Evolutionary conservation across 1,140 invertebrate species (phyloP).

Genomic region (Cataglyphis hispanica): DNA sequence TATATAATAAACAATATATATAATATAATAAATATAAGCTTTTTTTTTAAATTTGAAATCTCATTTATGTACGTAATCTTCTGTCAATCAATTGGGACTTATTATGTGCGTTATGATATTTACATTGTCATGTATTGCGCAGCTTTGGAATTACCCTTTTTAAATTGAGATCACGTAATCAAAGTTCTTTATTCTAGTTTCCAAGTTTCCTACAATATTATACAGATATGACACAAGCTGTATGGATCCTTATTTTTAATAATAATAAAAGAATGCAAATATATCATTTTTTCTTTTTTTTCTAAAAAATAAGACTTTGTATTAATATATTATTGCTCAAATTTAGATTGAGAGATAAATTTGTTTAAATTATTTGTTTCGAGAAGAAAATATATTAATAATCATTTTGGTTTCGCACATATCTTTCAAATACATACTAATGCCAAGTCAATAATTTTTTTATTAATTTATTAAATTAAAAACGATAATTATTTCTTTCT

Average conservation of each 20-base stretch:
- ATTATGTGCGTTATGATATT: neutral
- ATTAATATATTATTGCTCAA: neutral
- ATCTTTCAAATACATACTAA: neutral
- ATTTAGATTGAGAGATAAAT: neutral
- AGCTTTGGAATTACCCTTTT: neutral
- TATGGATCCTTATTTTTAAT: neutral
- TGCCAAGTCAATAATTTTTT: neutral
- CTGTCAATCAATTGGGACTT: neutral
- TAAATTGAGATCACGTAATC: neutral
- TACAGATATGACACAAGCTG: neutral
- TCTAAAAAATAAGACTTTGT: neutral
- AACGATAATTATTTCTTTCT: neutral
- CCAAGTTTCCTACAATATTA: neutral
- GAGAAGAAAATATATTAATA: neutral
- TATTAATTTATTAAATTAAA: neutral
- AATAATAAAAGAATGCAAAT: slow-evolving; percentile 11
- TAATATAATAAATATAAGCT: neutral
- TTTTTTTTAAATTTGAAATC: no score
- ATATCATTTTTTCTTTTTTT: no score
- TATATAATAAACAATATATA: slow-evolving; percentile 8
- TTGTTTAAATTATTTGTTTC: neutral
- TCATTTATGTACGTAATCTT: neutral
- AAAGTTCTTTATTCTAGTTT: slow-evolving; percentile 9
- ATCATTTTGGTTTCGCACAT: neutral
- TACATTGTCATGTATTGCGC: neutral